phyloP scores from a whole-genome alignment of 2,797 vertebrate genomes.

The Tokudaia muenninki region DNA sequence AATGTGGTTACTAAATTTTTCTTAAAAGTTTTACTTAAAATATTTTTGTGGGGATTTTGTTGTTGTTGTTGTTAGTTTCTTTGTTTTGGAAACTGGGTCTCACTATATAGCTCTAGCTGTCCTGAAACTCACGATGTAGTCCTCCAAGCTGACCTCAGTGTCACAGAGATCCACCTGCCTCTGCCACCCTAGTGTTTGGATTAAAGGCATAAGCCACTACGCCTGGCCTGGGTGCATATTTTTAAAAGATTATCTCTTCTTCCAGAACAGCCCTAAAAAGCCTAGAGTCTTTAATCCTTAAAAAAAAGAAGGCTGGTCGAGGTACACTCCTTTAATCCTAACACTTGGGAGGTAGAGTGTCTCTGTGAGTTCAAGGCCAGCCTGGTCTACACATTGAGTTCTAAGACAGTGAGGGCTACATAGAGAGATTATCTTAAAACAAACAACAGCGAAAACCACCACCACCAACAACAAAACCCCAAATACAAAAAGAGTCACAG shows the following conservation, averaged over 20 bases:
- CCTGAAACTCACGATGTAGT: neutral
- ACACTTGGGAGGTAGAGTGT: neutral
- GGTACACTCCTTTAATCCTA: neutral
- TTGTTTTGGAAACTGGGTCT: neutral
- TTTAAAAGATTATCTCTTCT: slow-evolving; percentile 54
- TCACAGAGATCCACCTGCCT: neutral
- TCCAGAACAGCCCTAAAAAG: neutral
- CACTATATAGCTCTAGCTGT: neutral
- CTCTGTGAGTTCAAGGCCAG: neutral
- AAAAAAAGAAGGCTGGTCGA: neutral
- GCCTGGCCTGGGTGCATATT: neutral
- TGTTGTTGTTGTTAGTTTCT: neutral
- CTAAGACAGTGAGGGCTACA: neutral
- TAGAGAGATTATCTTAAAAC: neutral
- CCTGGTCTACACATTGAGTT: neutral
- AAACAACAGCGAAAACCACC: neutral
- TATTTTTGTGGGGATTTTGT: neutral
- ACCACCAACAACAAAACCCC: neutral
- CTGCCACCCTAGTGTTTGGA: neutral
- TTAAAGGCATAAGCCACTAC: neutral
- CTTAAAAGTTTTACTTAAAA: neutral
- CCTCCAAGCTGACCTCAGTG: too few relatives aligned
- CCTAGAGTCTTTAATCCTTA: neutral
- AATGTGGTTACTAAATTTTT: slow-evolving; percentile 41
- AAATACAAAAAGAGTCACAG: neutral